These are phyloP conservation scores for Heliocidaris erythrogramma DNA, from an alignment of 35 echinoderm and acorn worm genomes.

Conservation along the genomic window DNA sequence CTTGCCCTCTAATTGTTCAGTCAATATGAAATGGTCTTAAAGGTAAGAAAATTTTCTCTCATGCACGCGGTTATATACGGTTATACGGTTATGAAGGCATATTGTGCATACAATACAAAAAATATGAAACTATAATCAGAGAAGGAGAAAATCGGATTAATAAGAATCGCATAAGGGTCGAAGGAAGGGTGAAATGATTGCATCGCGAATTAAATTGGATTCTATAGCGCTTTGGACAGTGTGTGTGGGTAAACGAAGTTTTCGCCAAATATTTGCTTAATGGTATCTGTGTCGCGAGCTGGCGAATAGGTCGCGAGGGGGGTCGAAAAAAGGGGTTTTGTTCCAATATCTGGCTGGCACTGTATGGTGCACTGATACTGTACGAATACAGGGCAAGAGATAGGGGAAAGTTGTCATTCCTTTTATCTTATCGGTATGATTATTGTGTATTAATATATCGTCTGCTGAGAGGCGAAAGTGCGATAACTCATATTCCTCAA, in stretches of 20 bases:
- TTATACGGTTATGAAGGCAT: neutral
- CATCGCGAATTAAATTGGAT: constrained; percentile 2
- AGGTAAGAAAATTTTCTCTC: neutral
- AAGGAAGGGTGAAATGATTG: neutral
- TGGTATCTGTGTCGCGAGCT: neutral
- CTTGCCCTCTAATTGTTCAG: too few relatives aligned
- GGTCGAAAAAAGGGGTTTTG: neutral
- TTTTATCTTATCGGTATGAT: too few relatives aligned
- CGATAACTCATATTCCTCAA: too few relatives aligned
- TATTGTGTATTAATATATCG: too few relatives aligned
- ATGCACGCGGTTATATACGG: neutral
- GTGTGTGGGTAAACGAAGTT: neutral
- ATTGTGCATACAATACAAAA: neutral
- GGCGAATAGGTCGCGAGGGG: neutral
- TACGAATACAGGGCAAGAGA: neutral
- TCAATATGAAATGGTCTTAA: too few relatives aligned
- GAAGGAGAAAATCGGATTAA: neutral
- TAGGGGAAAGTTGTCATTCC: neutral
- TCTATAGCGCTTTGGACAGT: neutral
- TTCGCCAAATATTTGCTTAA: neutral
- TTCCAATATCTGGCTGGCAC: neutral
- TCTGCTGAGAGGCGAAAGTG: too few relatives aligned
- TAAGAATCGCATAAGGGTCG: neutral
- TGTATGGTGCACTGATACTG: neutral
- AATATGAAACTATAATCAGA: neutral